Conservation (phyloP, 2,797 vertebrate species). For the Melanotaenia parkinsoni region DNA sequence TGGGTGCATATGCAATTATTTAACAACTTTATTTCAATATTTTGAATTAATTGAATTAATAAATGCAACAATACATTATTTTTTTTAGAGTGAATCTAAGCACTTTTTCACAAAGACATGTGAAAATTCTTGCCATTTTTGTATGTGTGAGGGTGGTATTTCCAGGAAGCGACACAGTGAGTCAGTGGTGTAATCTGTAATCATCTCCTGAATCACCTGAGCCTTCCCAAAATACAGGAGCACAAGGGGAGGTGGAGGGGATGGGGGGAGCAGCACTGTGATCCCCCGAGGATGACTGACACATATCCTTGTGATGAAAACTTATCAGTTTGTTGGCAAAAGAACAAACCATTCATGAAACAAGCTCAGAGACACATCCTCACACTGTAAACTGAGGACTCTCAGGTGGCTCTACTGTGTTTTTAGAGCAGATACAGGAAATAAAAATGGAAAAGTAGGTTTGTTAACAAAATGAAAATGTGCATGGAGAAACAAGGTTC, state of each 20-base stretch:
- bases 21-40: too few relatives aligned
- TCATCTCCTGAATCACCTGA: slow-evolving; percentile 68
- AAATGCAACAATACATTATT: not conserved
- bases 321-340: slow-evolving; percentile 14
- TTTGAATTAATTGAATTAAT: too few relatives aligned
- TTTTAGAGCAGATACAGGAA: not conserved
- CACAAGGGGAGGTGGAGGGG: not conserved
- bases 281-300: slow-evolving; percentile 21
- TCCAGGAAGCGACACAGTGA: slow-evolving; percentile 69
- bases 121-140: slow-evolving; percentile 43
- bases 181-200: slow-evolving; percentile 63
- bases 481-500: not conserved
- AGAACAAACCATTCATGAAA: slow-evolving; percentile 1
- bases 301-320: slow-evolving; percentile 14
- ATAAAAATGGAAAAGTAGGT: not conserved
- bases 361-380: not conserved
- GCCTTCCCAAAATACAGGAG: not conserved
- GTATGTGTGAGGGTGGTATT: slow-evolving; percentile 54
- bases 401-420: not conserved
- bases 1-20: too few relatives aligned
- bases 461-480: not conserved
- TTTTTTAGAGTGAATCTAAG: slow-evolving; percentile 19
- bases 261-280: not conserved
- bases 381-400: not conserved
- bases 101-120: slow-evolving; percentile 26